Base-by-base conservation (phyloP, 2,113 vertebrate species). In the Nibea coibor region DNA sequence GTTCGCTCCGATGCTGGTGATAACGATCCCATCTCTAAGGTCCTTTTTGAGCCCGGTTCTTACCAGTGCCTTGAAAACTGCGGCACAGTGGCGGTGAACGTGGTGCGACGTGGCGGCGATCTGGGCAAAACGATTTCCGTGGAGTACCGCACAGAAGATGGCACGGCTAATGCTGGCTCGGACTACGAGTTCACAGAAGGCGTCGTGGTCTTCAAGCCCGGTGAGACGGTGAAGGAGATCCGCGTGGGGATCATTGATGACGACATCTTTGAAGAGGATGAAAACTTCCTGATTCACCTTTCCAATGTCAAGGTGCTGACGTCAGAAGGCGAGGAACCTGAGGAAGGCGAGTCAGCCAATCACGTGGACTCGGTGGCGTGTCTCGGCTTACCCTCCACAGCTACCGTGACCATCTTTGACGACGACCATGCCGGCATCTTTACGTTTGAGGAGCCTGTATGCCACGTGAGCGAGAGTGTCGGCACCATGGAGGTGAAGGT, bases 41-140 rank as follows among this genome's bases (percentile, higher is more conserved):
- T 99, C 90, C 97, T 95, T 89, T 99, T 99, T 4, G 98, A 99
- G 48, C 98, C 99, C 17, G 92, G 95, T 45, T 97, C 96, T 26
- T 99, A 99, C 87, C 98, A 99, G 93, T 99, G 98, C 88, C 91
- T 99, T 50, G 98, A 99, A 93, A 99, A 99, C 96, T 99, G 98
- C 1, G 98, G 98, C 56, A 99, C 98, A 0, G 97, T 99, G 16
- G 96, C 97, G 1, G 94, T 99, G 56, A 98, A 96, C 19, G 95
- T 99, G 51, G 19, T 97, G 50, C 95, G 98, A 9, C 95, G 97
- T 0, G 98, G 98, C 1, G 98, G 98, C 0, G 97, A 99, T 89
- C 80, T 99, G 83, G 95, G 93, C 92, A 96, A 96, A 84, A 97
- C 96, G 0, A 83, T 99, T 31, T 96, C 96, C 0, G 97, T 99